Conservation (phyloP, 2,888 invertebrate genomes). For the Steinernema hermaphroditum region DNA sequence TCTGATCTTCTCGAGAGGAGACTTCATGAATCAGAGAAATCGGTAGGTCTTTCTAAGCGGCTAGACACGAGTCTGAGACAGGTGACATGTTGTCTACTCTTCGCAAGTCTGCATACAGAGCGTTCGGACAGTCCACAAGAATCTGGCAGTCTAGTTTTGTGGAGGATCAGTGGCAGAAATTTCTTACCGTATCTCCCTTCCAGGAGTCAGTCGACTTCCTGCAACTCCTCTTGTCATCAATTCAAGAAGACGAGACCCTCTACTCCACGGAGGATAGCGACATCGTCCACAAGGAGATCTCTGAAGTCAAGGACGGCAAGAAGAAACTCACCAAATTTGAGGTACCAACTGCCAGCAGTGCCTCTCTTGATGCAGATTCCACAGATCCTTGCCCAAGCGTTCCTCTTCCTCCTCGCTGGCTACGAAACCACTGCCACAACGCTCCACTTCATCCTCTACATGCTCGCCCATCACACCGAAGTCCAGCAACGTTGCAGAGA, state of each 20-base stretch:
- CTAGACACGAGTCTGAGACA: no score
- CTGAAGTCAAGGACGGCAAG: not conserved
- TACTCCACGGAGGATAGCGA: constrained; percentile 2
- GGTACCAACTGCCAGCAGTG: no score
- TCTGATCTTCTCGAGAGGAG: not conserved
- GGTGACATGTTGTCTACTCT: no score
- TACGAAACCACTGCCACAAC: constrained; percentile 69
- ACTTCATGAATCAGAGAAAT: not conserved
- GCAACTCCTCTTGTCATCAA: not conserved
- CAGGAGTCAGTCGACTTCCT: constrained; percentile 16
- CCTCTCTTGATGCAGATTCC: no score
- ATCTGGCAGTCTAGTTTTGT: no score
- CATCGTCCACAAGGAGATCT: constrained; percentile 13
- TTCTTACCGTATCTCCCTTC: no score
- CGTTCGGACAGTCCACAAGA: no score
- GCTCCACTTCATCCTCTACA: constrained; percentile 68
- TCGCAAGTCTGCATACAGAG: no score
- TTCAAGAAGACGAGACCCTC: not conserved
- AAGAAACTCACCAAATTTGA: not conserved
- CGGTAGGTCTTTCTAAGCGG: no score
- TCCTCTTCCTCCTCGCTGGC: constrained; percentile 34
- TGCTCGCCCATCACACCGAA: constrained; percentile 68
- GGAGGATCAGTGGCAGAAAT: no score
- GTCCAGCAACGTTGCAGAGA: constrained; percentile 57
- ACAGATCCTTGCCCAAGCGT: constrained; percentile 15